Evolutionary conservation across 1,140 invertebrate genomes (phyloP), one percentile per base, ranked within the genome.

Genomic region (Leptopilina boulardi): DNA sequence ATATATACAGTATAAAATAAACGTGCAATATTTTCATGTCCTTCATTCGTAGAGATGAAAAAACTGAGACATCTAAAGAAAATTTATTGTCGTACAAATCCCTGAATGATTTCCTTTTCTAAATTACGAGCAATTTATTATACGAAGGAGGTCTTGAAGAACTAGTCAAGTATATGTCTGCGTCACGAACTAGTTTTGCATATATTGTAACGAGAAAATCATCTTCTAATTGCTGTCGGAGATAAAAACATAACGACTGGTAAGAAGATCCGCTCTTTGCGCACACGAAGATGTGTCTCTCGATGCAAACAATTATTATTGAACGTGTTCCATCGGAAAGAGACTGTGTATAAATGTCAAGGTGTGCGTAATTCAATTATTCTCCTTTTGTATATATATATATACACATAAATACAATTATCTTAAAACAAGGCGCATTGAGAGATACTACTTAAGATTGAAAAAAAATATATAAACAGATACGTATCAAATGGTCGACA

Each of bases 341-440:
- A 30, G 59, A 54, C 51, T 54, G 47, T 15, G n/a, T 23, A 59
- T 59, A 66, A 66, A 66, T 66, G 59, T 66, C 59, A 66, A 66
- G 59, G 59, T 66, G 59, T 66, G 59, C 59, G 59, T 66, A 66
- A 66, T 66, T 66, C 59, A 66, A 66, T 66, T 66, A 66, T 66
- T 13, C 59, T 30, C 23, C 26, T 66, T 30, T 59, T 59, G 56
- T 59, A 21, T 13, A 3, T 38, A 4, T 38, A 38, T 4, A 38
- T 4, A 38, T 6, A 38, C 0, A 38, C 34, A 38, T 38, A 38
- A 38, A 38, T 9, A 38, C 8, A 38, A 54, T 18, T 19, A 10
- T 54, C 51, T 54, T 19, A 21, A 21, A 30, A 66, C 59, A 66
- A 66, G 59, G 23, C 59, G 13, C n/a, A 10, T 30, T 4, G 3